Conservation (phyloP, 1,140 invertebrate genomes). For the Lutraria rhynchaena region DNA sequence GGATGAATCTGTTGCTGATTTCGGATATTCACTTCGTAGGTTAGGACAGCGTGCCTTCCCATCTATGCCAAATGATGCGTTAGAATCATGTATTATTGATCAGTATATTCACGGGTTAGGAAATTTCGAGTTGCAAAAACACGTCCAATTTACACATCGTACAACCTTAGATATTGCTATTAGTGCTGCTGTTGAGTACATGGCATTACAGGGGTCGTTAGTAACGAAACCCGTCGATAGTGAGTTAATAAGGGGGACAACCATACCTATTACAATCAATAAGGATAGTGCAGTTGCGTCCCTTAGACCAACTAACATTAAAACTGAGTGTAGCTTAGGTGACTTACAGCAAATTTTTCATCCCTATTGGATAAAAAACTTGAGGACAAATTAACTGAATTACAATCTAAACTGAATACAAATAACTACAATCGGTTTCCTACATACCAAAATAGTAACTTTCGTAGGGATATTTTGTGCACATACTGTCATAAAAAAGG, state of each 20-base stretch:
- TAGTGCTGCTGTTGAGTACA: slow-evolving; percentile 28
- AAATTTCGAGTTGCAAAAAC: slow-evolving; percentile 45
- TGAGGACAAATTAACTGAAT: slow-evolving; percentile 14
- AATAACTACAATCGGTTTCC: too few relatives aligned
- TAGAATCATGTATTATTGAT: slow-evolving; percentile 34
- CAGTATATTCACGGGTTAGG: too few relatives aligned
- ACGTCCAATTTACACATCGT: slow-evolving; percentile 29
- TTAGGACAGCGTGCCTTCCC: slow-evolving; percentile 47
- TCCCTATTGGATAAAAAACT: slow-evolving; percentile 8
- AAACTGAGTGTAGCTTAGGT: slow-evolving; percentile 1
- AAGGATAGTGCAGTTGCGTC: slow-evolving; percentile 9
- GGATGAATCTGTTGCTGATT: slow-evolving; percentile 38
- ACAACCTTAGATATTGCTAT: slow-evolving; percentile 35
- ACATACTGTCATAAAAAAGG: slow-evolving; percentile 8
- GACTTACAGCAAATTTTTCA: slow-evolving; percentile 13
- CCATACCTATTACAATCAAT: neutral
- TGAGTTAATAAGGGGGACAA: neutral
- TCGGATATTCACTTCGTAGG: slow-evolving; percentile 43
- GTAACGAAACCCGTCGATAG: neutral
- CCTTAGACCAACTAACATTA: slow-evolving; percentile 13
- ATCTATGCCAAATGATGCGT: slow-evolving; percentile 1
- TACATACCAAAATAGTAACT: too few relatives aligned
- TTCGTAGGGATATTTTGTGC: slow-evolving; percentile 20
- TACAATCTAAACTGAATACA: too few relatives aligned
- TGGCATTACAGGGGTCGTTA: slow-evolving; percentile 12